A percentile compares a stretch with the other conserved stretches of the same genome.
Evolutionary conservation across 1,140 invertebrate genomes (phyloP).

Genomic region (Aphidius gifuensis): DNA sequence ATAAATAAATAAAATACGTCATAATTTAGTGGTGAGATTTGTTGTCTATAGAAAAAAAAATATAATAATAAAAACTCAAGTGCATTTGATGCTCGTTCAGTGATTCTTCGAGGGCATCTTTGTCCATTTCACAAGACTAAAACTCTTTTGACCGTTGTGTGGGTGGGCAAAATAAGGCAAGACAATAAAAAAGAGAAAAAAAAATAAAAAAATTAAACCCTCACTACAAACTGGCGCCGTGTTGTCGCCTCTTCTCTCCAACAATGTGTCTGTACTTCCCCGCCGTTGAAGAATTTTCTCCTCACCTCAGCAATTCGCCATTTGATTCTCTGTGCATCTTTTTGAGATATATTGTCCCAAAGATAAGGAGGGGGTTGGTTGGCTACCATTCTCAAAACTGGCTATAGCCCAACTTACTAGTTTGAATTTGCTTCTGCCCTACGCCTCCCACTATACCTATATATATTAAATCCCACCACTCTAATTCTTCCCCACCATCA

Average conservation of each 20-base stretch:
- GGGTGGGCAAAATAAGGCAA: slow-evolving; percentile 13
- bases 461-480: not conserved
- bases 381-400: not conserved
- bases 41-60: too few species aligned
- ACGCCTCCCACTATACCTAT: slow-evolving; percentile 9
- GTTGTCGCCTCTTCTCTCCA: slow-evolving; percentile 42
- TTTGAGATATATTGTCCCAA: not conserved
- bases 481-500: not conserved
- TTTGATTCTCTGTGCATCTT: not conserved
- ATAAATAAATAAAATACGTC: too few species aligned
- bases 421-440: slow-evolving; percentile 12
- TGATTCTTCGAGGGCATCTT: too few species aligned
- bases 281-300: slow-evolving; percentile 26
- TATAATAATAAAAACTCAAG: too few species aligned
- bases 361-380: not conserved
- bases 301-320: slow-evolving; percentile 8
- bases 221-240: slow-evolving; percentile 45
- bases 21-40: too few species aligned
- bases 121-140: slow-evolving; percentile 4
- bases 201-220: slow-evolving; percentile 31
- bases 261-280: slow-evolving; percentile 34
- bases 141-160: slow-evolving; percentile 11
- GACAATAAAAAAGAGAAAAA: slow-evolving; percentile 12
- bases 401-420: slow-evolving; percentile 6
- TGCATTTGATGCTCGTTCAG: too few species aligned